These are phyloP conservation scores for Probaryconus sp. DNA, from an alignment of 1,140 invertebrate species.

Conservation along the genomic window DNA sequence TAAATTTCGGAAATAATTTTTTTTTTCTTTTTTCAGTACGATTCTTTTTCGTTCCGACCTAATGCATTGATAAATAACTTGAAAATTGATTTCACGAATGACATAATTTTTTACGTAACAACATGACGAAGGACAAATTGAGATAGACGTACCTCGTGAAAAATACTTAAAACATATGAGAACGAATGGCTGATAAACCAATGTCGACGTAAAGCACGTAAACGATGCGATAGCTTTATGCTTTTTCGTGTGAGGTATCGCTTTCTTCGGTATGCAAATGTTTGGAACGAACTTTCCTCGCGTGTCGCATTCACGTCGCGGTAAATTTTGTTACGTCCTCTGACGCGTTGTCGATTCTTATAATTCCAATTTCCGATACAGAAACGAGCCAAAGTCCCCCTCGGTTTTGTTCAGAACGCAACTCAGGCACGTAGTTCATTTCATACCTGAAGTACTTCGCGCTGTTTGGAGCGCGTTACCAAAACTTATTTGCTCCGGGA, in stretches of 20 bases:
- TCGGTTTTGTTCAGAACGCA: slow-evolving; percentile 3
- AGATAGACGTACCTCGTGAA: too few relatives aligned
- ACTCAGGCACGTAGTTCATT: slow-evolving; percentile 10
- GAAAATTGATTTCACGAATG: too few relatives aligned
- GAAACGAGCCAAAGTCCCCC: slow-evolving; percentile 13
- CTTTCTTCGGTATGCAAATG: slow-evolving; percentile 16
- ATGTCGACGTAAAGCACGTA: too few relatives aligned
- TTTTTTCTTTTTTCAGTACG: too few relatives aligned
- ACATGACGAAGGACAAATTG: too few relatives aligned
- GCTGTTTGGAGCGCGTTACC: not conserved
- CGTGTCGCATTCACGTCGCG: slow-evolving; percentile 12
- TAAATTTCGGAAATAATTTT: too few relatives aligned
- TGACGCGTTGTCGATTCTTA: slow-evolving; percentile 14
- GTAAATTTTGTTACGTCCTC: slow-evolving; percentile 23
- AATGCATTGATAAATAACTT: too few relatives aligned
- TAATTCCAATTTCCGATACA: slow-evolving; percentile 20
- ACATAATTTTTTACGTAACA: too few relatives aligned
- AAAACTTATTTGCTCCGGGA: slow-evolving; percentile 4
- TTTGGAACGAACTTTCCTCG: slow-evolving; percentile 7
- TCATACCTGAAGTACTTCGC: slow-evolving; percentile 9
- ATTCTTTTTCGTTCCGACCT: too few relatives aligned
- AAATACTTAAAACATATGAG: too few relatives aligned
- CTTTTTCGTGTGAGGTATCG: not conserved
- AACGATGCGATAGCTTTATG: too few relatives aligned
- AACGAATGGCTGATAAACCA: too few relatives aligned